phyloP scores from a whole-genome alignment of 2,113 vertebrate genomes.

The Oostethus manadensis region DNA sequence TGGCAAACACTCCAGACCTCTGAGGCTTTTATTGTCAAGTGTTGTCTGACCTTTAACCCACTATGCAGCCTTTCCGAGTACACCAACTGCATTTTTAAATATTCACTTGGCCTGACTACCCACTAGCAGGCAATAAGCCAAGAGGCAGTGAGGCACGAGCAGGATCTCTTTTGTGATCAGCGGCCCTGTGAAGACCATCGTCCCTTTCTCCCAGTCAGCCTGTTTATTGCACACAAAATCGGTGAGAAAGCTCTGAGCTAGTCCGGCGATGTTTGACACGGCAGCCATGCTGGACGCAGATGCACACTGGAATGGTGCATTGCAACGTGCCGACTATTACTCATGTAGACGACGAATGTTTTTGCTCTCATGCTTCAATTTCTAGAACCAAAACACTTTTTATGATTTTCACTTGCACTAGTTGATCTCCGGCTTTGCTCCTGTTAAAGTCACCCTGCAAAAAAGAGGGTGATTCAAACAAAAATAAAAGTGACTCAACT shows the following conservation, averaged over 20 bases:
- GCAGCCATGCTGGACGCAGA: constrained; percentile 33
- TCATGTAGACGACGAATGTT: neutral
- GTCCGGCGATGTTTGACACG: constrained; percentile 29
- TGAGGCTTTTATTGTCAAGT: no score
- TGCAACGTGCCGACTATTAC: constrained; percentile 16
- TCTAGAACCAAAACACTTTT: neutral
- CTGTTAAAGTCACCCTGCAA: constrained; percentile 51
- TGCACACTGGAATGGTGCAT: constrained; percentile 20
- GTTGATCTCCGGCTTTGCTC: constrained; percentile 7
- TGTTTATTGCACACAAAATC: constrained; percentile 42
- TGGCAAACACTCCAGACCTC: no score
- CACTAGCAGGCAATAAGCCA: neutral
- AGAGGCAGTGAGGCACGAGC: constrained; percentile 24
- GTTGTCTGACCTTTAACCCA: constrained; percentile 3
- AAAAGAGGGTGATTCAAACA: constrained; percentile 3
- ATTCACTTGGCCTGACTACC: neutral
- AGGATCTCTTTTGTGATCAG: constrained; percentile 35
- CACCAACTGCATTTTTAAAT: constrained; percentile 3
- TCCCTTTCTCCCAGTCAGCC: constrained; percentile 18
- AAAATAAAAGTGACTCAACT: constrained; percentile 22
- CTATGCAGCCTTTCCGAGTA: constrained; percentile 2
- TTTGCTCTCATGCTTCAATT: neutral
- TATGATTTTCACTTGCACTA: constrained; percentile 10
- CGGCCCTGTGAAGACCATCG: constrained; percentile 39
- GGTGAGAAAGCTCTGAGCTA: constrained; percentile 42